Evolutionary conservation across 2,797 vertebrate genomes (phyloP), one percentile per base, ranked within the genome.

Genomic region (Smutsia temminckii): DNA sequence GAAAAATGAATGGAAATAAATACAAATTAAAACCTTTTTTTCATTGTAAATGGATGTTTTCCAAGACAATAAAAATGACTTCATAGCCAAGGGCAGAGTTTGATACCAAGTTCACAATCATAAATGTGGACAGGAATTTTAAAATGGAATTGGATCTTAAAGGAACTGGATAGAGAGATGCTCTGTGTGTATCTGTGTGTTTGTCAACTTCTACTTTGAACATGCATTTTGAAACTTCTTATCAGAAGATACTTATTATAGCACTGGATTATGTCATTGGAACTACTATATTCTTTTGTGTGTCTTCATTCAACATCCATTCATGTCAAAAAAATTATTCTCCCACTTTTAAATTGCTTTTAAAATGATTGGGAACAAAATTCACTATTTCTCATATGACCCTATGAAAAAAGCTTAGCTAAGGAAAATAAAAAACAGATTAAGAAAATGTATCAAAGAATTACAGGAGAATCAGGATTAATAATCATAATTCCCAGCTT

Each of bases 41-140:
- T 93, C 11, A 64, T 96, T 96, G 63, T 49, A 90, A 59, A 75
- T 93, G 87, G 72, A 42, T 96, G 32, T 71, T 97, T 97, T 96
- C 85, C 90, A 97, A 93, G 87, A 81, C 86, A 89, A 93, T 96
- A 83, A 97, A 97, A 97, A 87, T 95, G 80, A 93, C 46, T 97
- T 81, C 71, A 66, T 93, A 94, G 79, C 95, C 89, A 94, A 78
- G 42, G 85, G 83, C 55, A 96, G 88, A 89, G 46, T 95, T 91
- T 96, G 81, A 95, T 89, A 96, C 74, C 29, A 95, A 95, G 53
- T 63, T 83, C 69, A 75, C 74, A 95, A 90, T 92, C 40, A 57
- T 64, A 93, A 97, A 91, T 85, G 55, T 6, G 32, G 40, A 66
- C 57, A 75, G 74, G 49, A 93, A 90, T 93, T 94, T 93, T 88